Evolutionary conservation across 2,888 invertebrate genomes (phyloP), one percentile per base, ranked within the genome.

Genomic region (Hecatera dysodea): DNA sequence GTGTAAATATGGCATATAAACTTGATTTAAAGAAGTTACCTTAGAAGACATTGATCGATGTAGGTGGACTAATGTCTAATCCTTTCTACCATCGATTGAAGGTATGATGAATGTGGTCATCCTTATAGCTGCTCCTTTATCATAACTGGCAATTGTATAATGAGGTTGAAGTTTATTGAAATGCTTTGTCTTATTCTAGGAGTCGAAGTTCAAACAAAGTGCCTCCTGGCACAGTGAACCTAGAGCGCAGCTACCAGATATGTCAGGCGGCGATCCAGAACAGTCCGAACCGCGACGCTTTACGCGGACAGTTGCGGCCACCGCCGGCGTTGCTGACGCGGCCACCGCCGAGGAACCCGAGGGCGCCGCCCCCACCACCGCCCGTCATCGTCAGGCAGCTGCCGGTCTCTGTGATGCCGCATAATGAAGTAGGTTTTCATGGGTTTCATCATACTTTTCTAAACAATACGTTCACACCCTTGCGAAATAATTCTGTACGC

Each of bases 181-280:
- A 19, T 19, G 0, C n/a, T 19, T 6, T 44, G 6, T 44, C 19
- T 36, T 15, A 55, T 84, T 95, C 66, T 88, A 95, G 97, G 67
- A 96, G 95, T 84, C 95, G 97, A 60, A 96, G 96, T 82, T 96
- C 97, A 11, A 98, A 97, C 87, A 98, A 98, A 91, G 97, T 98
- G 75, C 98, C 98, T 0, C 98, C 98, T 0, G 98, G 98, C 2
- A 98, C 98, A 7, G 98, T 99, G 46, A 99, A 99, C 94, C 95
- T 99, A 67, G 99, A 99, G 91, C 97, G 99, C 69, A 99, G 99
- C 90, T 98, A 99, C 93, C 99, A 99, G 95, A 99, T 99, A 86
- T 98, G 98, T 88, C 98, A 98, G 93, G 98, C 98, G 55, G 98
- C 98, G n/a, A 98, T 99, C 81, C 98, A 99, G 94, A 99, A 98